Evolutionary conservation across 2,888 invertebrate genomes (phyloP).

Genomic region (Polydrusus pterygomalis): DNA sequence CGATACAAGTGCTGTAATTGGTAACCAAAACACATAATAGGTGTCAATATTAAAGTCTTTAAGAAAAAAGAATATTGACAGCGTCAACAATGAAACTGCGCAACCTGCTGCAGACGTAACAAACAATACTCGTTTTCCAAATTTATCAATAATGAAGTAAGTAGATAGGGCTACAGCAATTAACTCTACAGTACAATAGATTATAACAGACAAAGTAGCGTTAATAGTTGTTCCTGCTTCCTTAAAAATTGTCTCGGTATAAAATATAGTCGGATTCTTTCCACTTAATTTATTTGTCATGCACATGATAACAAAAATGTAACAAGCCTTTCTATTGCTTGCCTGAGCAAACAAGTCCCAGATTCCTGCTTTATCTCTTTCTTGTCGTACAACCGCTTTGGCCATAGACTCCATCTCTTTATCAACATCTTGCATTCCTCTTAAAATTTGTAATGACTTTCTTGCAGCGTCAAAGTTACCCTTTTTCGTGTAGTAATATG

Average conservation of each 20-base stretch:
- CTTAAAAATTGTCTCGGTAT: constrained; percentile 78
- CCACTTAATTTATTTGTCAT: constrained; percentile 79
- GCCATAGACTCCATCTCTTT: constrained; percentile 70
- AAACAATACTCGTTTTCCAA: constrained; percentile 79
- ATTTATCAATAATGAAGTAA: constrained; percentile 77
- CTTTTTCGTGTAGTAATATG: constrained; percentile 72
- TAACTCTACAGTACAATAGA: constrained; percentile 76
- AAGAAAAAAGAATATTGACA: constrained; percentile 71
- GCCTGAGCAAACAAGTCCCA: constrained; percentile 74
- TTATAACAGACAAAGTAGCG: constrained; percentile 75
- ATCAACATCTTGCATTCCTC: constrained; percentile 74
- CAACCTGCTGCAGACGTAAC: constrained; percentile 74
- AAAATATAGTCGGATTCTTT: constrained; percentile 78
- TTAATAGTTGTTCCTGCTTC: constrained; percentile 70
- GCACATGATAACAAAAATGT: constrained; percentile 76
- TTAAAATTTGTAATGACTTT: constrained; percentile 75
- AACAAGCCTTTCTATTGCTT: constrained; percentile 78
- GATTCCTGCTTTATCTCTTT: constrained; percentile 73
- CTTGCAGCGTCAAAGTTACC: constrained; percentile 71
- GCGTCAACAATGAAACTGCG: constrained; percentile 68
- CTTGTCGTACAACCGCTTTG: constrained; percentile 67
- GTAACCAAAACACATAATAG: constrained; percentile 71
- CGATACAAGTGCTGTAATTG: constrained; percentile 71
- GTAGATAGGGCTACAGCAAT: constrained; percentile 72
- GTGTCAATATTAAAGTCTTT: constrained; percentile 67